These are phyloP conservation scores for Pelusios castaneus DNA, from an alignment of 2,113 vertebrate species.

Conservation along the genomic window DNA sequence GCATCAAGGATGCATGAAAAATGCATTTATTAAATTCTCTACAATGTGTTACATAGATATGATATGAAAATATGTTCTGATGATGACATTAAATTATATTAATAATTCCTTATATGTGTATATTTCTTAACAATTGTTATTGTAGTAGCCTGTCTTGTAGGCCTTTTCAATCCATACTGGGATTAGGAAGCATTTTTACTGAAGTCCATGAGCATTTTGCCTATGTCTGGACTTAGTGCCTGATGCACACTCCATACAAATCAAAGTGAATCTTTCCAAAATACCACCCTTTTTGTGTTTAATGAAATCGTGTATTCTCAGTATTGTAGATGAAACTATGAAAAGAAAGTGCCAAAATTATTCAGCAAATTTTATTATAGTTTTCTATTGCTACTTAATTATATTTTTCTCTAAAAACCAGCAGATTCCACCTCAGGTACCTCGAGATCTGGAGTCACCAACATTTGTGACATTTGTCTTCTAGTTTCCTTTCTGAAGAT, in stretches of 20 bases:
- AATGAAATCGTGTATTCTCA: background rate
- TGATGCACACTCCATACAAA: accelerated
- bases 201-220: background rate
- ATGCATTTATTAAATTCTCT: background rate
- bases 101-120: background rate
- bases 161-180: background rate
- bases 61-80: background rate
- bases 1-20: background rate
- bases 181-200: background rate
- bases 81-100: background rate
- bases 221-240: background rate
- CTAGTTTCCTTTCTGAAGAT: background rate
- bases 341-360: background rate
- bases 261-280: background rate
- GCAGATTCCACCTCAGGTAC: background rate
- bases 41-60: background rate
- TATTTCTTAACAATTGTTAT: background rate
- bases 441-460: background rate
- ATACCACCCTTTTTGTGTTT: accelerated
- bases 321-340: background rate
- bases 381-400: background rate
- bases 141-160: background rate
- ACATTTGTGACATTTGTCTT: background rate
- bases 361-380: background rate
- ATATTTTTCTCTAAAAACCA: background rate